Conservation (phyloP, 2,888 invertebrate genomes). For the Ceraclea dissimilis region DNA sequence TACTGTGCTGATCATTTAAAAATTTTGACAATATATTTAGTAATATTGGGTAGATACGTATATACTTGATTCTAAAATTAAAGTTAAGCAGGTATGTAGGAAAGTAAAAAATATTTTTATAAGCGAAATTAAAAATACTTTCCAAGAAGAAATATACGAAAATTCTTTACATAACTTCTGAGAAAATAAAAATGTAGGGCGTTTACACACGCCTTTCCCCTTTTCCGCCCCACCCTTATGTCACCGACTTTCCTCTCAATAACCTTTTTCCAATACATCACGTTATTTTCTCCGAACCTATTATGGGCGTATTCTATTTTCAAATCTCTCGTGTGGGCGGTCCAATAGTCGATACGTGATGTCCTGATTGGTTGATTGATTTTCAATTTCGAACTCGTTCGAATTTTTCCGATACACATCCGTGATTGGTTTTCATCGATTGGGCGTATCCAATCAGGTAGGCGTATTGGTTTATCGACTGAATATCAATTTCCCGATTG, state of each 20-base stretch:
- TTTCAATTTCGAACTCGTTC: conserved; percentile 34
- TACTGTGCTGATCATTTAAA: too few relatives aligned
- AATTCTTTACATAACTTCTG: too few relatives aligned
- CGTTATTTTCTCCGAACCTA: neutral
- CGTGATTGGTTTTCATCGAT: conserved; percentile 8
- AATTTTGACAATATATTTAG: too few relatives aligned
- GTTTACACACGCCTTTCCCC: neutral
- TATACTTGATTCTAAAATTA: too few relatives aligned
- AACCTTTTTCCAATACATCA: neutral
- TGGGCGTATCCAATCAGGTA: conserved; percentile 9
- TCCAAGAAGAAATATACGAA: too few relatives aligned
- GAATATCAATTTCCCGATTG: conserved; percentile 7
- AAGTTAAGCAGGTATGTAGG: too few relatives aligned
- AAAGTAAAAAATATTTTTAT: too few relatives aligned
- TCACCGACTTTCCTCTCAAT: neutral
- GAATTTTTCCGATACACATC: conserved; percentile 18
- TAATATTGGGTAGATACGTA: too few relatives aligned
- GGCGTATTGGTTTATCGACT: conserved; percentile 8
- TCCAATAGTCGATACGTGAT: conserved; percentile 26
- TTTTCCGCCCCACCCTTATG: neutral
- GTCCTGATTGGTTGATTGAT: conserved; percentile 45
- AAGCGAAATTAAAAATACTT: too few relatives aligned
- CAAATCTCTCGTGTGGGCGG: conserved; percentile 11
- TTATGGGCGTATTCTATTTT: conserved; percentile 8
- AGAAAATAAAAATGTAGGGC: neutral